phyloP scores from a whole-genome alignment of 2,113 vertebrate species.

The Spea bombifrons region DNA sequence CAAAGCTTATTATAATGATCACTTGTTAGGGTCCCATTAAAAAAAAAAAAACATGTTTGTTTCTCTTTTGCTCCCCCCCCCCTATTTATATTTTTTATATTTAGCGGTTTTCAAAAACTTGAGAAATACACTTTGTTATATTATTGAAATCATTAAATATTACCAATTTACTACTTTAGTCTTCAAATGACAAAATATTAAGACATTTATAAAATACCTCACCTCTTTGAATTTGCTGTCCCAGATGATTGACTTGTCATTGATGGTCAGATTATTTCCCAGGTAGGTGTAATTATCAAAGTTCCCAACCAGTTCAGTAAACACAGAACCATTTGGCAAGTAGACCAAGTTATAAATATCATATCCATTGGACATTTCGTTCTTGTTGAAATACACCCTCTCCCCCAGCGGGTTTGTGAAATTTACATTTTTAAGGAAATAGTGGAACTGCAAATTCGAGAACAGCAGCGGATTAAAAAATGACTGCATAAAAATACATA shows the following conservation, averaged over 20 bases:
- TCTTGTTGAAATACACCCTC: neutral
- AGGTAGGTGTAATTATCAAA: neutral
- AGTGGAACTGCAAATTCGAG: neutral
- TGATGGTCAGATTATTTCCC: neutral
- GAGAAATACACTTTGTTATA: too few species aligned
- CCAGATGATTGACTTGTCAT: neutral
- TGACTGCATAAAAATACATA: neutral
- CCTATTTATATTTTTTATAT: too few species aligned
- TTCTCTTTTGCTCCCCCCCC: too few species aligned
- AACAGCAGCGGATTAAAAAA: neutral
- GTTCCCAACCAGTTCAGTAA: neutral
- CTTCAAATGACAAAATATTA: neutral
- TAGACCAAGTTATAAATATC: conserved; percentile 22
- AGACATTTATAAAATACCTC: neutral
- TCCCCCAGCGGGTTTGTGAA: conserved; percentile 9
- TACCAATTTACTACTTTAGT: too few species aligned
- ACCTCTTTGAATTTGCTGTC: neutral
- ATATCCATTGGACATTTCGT: conserved; percentile 6
- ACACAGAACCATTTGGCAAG: conserved; percentile 1
- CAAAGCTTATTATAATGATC: neutral
- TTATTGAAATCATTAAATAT: too few species aligned
- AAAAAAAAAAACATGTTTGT: too few species aligned
- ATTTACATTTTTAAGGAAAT: conserved; percentile 6
- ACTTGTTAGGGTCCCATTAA: neutral
- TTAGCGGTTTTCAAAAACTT: too few species aligned